Evolutionary conservation across 2,113 vertebrate species (phyloP).

Genomic region (Nesoenas mayeri): DNA sequence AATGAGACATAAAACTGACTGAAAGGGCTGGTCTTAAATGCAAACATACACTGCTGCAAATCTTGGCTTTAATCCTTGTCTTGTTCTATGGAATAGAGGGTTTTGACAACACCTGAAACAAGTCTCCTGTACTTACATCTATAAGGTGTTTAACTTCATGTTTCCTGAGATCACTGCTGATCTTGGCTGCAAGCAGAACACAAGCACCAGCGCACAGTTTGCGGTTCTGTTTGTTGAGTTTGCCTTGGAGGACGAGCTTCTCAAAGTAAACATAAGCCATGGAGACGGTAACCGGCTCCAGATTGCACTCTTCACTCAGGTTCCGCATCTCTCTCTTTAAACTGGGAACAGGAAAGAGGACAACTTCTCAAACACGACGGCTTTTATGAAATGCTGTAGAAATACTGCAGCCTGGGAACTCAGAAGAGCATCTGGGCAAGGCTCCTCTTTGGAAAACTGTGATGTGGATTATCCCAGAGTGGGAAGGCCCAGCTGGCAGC

Average conservation of each 20-base stretch:
- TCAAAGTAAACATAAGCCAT: slow-evolving; percentile 99
- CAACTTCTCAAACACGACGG: not conserved
- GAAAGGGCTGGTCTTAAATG: not conserved
- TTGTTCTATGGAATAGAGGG: not conserved
- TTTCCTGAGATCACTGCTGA: slow-evolving; percentile 96
- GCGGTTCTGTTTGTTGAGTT: slow-evolving; percentile 97
- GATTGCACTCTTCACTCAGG: slow-evolving; percentile 85
- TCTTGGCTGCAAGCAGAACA: slow-evolving; percentile 93
- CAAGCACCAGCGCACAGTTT: slow-evolving; percentile 95
- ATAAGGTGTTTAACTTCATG: slow-evolving; percentile 95
- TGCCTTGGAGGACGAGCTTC: slow-evolving; percentile 94
- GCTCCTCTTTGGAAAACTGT: not conserved
- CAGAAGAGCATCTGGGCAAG: not conserved
- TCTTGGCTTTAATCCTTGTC: not conserved
- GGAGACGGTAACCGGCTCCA: slow-evolving; percentile 92
- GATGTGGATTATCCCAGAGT: not conserved
- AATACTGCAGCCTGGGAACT: not conserved
- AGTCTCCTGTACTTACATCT: slow-evolving; percentile 82
- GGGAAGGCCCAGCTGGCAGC: not conserved
- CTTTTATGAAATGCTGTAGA: not conserved
- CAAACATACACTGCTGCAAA: not conserved
- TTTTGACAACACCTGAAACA: not conserved
- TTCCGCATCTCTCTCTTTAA: slow-evolving; percentile 92
- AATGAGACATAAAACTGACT: not conserved
- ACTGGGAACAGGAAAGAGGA: slow-evolving; percentile 64